phyloP scores from a whole-genome alignment of 2,888 invertebrate genomes.

The Drosophila eohydei region DNA sequence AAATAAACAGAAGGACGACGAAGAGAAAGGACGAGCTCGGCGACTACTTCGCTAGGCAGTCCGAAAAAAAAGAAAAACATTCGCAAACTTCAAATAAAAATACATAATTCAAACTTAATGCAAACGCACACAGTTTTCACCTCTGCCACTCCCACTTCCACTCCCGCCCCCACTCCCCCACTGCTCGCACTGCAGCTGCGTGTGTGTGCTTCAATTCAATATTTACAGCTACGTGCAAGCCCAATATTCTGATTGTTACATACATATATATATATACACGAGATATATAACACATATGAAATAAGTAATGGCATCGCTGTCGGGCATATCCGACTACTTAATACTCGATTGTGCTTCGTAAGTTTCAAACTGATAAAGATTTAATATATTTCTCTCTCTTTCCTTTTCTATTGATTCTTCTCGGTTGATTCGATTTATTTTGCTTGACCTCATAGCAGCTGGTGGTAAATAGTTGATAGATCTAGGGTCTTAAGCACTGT shows the following conservation, averaged over 20 bases:
- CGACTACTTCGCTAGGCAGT: background rate
- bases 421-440: too few relatives aligned
- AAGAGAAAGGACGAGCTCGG: conserved; percentile 2
- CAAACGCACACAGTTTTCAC: conserved; percentile 28
- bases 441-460: too few relatives aligned
- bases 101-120: conserved; percentile 61
- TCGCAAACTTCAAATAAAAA: conserved; percentile 54
- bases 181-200: background rate
- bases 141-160: background rate
- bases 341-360: background rate
- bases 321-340: background rate
- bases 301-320: background rate
- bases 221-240: conserved; percentile 54
- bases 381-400: too few relatives aligned
- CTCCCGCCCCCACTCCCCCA: background rate
- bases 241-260: conserved; percentile 45
- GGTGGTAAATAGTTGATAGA: too few relatives aligned
- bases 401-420: too few relatives aligned
- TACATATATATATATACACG: background rate
- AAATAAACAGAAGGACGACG: conserved; percentile 51
- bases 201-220: conserved; percentile 52
- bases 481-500: too few relatives aligned
- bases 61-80: conserved; percentile 16
- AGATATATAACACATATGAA: too few relatives aligned
- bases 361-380: too few relatives aligned